Conservation (phyloP, 2,888 invertebrate species). For the Alcis repandata region DNA sequence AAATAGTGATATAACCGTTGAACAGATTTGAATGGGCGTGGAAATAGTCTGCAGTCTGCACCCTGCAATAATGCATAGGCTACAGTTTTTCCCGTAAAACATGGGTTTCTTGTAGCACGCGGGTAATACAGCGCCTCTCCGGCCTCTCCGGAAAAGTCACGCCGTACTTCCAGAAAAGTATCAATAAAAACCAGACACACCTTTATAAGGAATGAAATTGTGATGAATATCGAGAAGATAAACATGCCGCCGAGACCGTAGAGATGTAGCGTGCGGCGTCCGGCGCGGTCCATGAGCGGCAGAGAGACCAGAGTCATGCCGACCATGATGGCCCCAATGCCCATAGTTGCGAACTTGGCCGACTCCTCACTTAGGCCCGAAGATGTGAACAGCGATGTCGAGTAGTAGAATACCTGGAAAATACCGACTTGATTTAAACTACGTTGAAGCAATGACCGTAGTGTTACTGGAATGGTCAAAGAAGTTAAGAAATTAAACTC, state of each 20-base stretch:
- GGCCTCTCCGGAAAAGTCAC: too few relatives aligned
- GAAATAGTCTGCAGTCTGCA: too few relatives aligned
- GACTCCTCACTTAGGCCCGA: conserved; percentile 96
- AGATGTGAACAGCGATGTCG: conserved; percentile 95
- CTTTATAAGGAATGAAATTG: conserved; percentile 98
- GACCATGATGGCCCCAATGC: conserved; percentile 98
- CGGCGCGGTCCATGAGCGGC: conserved; percentile 98
- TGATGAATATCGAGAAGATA: conserved; percentile 99
- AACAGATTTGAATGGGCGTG: too few relatives aligned
- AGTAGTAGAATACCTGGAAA: conserved; percentile 97
- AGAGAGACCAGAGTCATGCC: conserved; percentile 98
- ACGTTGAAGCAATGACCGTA: not conserved
- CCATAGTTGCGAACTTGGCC: conserved; percentile 98
- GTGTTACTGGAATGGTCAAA: not conserved
- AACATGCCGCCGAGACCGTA: conserved; percentile 99
- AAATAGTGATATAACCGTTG: too few relatives aligned
- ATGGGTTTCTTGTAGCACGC: too few relatives aligned
- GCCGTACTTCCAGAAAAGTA: conserved; percentile 20
- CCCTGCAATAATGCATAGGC: too few relatives aligned
- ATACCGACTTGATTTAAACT: not conserved
- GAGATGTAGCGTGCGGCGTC: conserved; percentile 96
- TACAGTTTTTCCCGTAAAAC: too few relatives aligned
- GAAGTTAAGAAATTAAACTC: not conserved
- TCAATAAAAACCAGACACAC: conserved; percentile 85
- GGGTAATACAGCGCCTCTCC: too few relatives aligned